Base-by-base conservation (phyloP, 92 coral and sea anemone species). In the Montipora capitata region DNA sequence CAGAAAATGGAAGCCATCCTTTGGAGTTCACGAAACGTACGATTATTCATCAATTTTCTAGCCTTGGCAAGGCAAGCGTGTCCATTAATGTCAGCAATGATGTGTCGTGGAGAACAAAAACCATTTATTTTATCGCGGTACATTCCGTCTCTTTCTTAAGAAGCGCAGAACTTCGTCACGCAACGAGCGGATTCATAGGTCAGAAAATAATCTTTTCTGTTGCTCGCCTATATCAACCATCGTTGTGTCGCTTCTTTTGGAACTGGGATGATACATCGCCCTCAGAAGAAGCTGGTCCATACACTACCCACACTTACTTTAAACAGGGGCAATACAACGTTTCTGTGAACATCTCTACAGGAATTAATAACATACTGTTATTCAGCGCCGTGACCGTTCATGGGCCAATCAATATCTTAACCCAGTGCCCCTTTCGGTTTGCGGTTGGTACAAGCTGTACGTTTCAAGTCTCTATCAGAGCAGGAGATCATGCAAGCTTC, bases 241-340 rank as follows among this genome's bases (percentile, higher is more conserved):
- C 77, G 51, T 38, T 75, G 54, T 67, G 57, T 35, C 80, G 40
- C 72, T 87, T 74, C 40, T 15, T 57, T n/a, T 94, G 87, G 85
- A 77, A 68, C 54, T 80, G 77, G 90, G 72, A 75, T 27, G 78
- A 73, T 86, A 84, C 92, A 15, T 66, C 85, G 10, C 14, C 71
- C 56, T 45, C 10, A 41, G 86, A 64, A 63, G 40, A 35, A 54
- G 67, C 41, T n/a, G 43, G 73, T 18, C 38, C 86, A 11, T 74
- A 49, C 41, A 3, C 80, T 3, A 72, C 67, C 54, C 95, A 93
- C 90, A 85, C 62, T 39, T 97, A 92, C 79, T 27, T 20, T 66
- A 43, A 45, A 11, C 88, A 96, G 52, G 99, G 98, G 12, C 66
- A 76, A 62, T 90, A 87, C 49, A 65, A 17, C 7, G 86, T 95